A percentile compares a stretch with the other conserved stretches of the same genome.
phyloP scores from a whole-genome alignment of 2,797 vertebrate species.

The Kryptopterus vitreolus region DNA sequence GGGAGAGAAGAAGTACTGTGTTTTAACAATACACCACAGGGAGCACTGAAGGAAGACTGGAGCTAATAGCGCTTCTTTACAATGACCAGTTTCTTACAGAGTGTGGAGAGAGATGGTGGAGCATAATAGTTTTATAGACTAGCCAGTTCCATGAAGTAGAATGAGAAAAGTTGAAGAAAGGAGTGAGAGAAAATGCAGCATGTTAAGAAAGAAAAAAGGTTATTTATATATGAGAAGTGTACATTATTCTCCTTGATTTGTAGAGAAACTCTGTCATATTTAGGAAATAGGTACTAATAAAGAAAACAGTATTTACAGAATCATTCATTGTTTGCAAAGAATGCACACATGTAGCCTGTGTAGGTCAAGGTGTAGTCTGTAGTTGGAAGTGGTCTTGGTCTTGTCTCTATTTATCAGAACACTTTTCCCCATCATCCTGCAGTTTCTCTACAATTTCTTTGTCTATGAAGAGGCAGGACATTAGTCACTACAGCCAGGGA shows the following conservation, averaged over 20 bases:
- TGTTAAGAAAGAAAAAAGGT: conserved; percentile 36
- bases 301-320: conserved; percentile 63
- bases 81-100: conserved; percentile 78
- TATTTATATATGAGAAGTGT: conserved; percentile 65
- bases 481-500: conserved; percentile 86
- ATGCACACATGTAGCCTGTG: conserved; percentile 58
- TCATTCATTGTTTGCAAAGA: conserved; percentile 72
- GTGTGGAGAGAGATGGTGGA: conserved; percentile 49
- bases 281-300: conserved; percentile 78
- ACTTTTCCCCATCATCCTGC: conserved; percentile 26
- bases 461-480: conserved; percentile 87
- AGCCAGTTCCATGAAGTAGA: conserved; percentile 72
- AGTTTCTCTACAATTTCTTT: conserved; percentile 92
- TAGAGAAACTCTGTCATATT: conserved; percentile 72
- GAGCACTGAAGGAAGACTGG: conserved; percentile 58
- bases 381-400: conserved; percentile 73
- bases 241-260: conserved; percentile 73
- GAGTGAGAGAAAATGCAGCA: conserved; percentile 26
- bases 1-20: conserved; percentile 63
- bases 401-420: conserved; percentile 92
- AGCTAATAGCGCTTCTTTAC: conserved; percentile 62
- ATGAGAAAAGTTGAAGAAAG: conserved; percentile 50
- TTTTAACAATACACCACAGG: conserved; percentile 82
- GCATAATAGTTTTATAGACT: conserved; percentile 65
- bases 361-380: conserved; percentile 61